Evolutionary conservation across 2,797 vertebrate genomes (phyloP), one percentile per base, ranked within the genome.

Genomic region (Pangasius macronema): DNA sequence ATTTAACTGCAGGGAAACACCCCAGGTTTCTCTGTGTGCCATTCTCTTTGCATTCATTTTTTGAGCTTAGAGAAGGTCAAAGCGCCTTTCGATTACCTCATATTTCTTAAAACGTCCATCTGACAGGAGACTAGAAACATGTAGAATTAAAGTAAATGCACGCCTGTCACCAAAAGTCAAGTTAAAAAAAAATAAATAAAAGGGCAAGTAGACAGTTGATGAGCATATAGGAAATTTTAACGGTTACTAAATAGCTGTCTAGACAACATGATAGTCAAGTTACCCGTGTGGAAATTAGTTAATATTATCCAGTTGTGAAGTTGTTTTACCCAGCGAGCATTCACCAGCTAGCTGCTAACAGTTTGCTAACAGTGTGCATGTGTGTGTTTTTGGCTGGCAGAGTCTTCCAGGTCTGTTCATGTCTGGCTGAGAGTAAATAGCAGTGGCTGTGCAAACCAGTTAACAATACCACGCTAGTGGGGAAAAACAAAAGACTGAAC

Each of bases 1-100:
- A 33, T 85, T 89, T 85, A 68, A 85, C 36, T 61, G 70, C 68
- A 55, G n/a, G 72, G 73, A 89, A 89, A 61, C 72, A 79, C 73
- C 75, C 59, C 79, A 33, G 67, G 18, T 85, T 73, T 73, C 46
- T 85, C 33, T 65, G 10, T 82, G 53, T 59, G 24, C 76, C 49
- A 70, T 67, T 89, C 77, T 67, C 4, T 24, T 70, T 77, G 70
- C 42, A 61, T 85, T 87, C 39, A 72, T 85, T 72, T 85, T 83
- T 24, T 1, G 16, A 79, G 24, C 27, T 83, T 68, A 51, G 57
- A 83, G 39, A 68, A 61, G 46, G 5, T 57, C 39, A 63, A 2
- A 68, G 67, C 30, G 70, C 20, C 53, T 20, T 59, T 83, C 33
- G 42, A 83, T 83, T 68, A 30, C 27, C 57, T 42, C 5, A 8